Base-by-base conservation (phyloP, 2,888 invertebrate species). In the Cerastis rubricosa region DNA sequence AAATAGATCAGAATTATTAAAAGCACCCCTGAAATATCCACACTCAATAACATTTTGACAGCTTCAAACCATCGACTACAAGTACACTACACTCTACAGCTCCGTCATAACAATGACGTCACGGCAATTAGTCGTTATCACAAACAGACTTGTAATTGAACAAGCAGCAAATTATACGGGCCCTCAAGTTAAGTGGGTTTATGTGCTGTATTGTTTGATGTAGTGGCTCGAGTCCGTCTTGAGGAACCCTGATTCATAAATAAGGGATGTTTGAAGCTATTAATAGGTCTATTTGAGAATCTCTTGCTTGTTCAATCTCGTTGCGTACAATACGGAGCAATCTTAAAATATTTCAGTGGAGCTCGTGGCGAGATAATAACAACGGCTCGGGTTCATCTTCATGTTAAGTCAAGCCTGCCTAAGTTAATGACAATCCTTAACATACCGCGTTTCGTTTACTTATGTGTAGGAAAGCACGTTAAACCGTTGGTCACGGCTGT, bases 81-180 rank as follows among this genome's bases (percentile, higher is more conserved):
- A 22, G 66, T 54, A 7, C 51, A 45, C n/a, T 49, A 49, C 19
- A 2, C 47, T n/a, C 19, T 17, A 35, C 14, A 71, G 47, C 51
- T 67, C 49, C 64, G 69, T 45, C 29, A 68, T 69, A 85, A 74
- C 72, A 78, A 84, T 86, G 74, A 74, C 80, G 74, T 86, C 87
- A 76, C 17, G n/a, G 45, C 85, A 80, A 85, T 80, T 71, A 85
- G 74, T 25, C 40, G 74, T 74, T 80, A 85, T 85, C 85, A 74
- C 74, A 65, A 80, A 80, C 76, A 84, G 81, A 29, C 87, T 70
- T 78, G 64, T 77, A 84, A 87, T 81, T 85, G 85, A 77, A 75
- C 71, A 87, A 76, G 71, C 74, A 67, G 76, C 64, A 81, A 85
- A 85, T 87, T 87, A 85, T 87, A 80, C 81, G 81, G 76, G 76